Conservation (phyloP, 30 jellyfish, hydroid and myxozoan species). For the Sanderia malayensis region DNA sequence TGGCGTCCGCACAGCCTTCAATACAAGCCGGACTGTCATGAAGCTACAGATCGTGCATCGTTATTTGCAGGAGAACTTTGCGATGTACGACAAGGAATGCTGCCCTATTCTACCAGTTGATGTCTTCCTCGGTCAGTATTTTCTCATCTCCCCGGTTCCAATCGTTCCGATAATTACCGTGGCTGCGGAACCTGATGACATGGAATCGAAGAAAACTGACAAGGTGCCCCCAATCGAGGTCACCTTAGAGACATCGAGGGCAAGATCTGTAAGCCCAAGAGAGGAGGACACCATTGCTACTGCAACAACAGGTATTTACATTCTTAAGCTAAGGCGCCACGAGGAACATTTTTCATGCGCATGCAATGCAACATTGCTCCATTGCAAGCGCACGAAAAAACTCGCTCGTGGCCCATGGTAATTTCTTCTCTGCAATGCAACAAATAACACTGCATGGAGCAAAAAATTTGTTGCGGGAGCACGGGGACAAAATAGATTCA, state of each 20-base stretch:
- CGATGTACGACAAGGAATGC: constrained; percentile 68
- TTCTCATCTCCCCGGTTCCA: constrained; percentile 3
- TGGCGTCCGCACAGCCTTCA: constrained; percentile 47
- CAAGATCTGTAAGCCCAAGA: neutral
- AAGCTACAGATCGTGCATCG: constrained; percentile 38
- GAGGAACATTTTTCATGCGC: no score
- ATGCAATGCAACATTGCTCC: no score
- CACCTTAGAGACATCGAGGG: constrained; percentile 1
- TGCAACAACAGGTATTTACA: no score
- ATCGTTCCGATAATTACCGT: constrained; percentile 29
- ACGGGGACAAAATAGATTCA: no score
- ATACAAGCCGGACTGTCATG: constrained; percentile 27
- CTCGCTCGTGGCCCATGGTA: no score
- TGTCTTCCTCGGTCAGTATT: constrained; percentile 17
- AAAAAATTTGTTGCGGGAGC: no score
- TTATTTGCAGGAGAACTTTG: constrained; percentile 38
- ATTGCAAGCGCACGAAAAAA: no score
- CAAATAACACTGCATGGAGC: no score
- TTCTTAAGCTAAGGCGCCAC: no score
- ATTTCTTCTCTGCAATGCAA: no score
- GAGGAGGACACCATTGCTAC: constrained; percentile 28
- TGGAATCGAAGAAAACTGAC: constrained; percentile 27
- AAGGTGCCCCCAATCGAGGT: constrained; percentile 3
- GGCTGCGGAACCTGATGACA: constrained; percentile 19
- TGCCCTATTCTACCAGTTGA: constrained; percentile 77